A percentile compares a stretch with the other conserved stretches of the same genome.
These are phyloP conservation scores for Aporophyla lueneburgensis DNA, from an alignment of 2,888 invertebrate genomes.

Conservation along the genomic window DNA sequence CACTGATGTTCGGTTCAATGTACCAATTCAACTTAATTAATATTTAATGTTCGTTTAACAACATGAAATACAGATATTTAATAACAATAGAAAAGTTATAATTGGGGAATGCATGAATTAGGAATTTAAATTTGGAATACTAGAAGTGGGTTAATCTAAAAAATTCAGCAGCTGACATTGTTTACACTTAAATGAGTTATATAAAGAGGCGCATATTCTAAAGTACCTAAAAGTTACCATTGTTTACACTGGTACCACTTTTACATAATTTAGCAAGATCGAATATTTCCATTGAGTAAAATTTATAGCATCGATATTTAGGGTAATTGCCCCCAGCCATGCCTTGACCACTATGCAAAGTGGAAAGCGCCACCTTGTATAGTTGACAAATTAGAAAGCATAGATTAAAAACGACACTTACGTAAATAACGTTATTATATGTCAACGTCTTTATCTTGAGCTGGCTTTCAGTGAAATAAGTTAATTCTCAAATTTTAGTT, in stretches of 20 bases:
- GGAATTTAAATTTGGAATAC: neutral
- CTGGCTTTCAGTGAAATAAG: too few species aligned
- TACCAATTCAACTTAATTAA: neutral
- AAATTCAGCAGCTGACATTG: too few species aligned
- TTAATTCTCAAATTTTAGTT: too few species aligned
- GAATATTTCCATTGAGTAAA: too few species aligned
- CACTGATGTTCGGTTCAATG: neutral
- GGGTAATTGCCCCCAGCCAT: neutral
- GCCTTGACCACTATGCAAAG: too few species aligned
- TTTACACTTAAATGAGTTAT: neutral
- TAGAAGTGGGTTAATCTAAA: neutral
- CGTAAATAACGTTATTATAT: too few species aligned
- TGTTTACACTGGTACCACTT: too few species aligned
- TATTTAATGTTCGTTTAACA: neutral
- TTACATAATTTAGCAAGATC: too few species aligned
- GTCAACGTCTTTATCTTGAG: too few species aligned
- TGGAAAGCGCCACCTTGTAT: neutral
- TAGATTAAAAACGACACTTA: neutral
- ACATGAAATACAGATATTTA: neutral
- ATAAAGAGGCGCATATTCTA: neutral
- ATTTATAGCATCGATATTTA: too few species aligned
- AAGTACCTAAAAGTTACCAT: neutral
- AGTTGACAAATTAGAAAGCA: neutral
- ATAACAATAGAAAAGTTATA: neutral
- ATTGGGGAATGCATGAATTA: conserved; percentile 24